Conservation (phyloP, 2,113 vertebrate genomes). For the Cepphus grylle region DNA sequence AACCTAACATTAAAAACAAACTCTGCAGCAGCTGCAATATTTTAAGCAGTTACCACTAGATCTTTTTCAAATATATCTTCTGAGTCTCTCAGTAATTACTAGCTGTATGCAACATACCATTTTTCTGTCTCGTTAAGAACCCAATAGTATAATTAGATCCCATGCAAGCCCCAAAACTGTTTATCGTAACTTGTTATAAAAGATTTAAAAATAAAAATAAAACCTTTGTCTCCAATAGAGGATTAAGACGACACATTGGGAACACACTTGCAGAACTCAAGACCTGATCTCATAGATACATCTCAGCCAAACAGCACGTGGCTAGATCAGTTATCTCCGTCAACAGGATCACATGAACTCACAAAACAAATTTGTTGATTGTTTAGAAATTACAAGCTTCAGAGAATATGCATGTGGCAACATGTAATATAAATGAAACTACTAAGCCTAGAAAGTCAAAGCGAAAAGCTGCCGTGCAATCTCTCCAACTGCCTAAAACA, state of each 20-base stretch:
- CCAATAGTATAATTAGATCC: constrained; percentile 33
- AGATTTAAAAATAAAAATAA: not conserved
- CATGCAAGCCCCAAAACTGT: not conserved
- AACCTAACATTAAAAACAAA: constrained; percentile 47
- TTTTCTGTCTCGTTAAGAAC: constrained; percentile 57
- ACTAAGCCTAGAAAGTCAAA: not conserved
- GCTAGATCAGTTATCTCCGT: not conserved
- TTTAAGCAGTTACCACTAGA: constrained; percentile 23
- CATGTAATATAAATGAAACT: not conserved
- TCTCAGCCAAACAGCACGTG: not conserved
- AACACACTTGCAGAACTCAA: not conserved
- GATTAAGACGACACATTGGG: not conserved
- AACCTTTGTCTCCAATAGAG: not conserved
- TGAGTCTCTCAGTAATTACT: constrained; percentile 54
- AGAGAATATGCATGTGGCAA: not conserved
- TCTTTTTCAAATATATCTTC: constrained; percentile 26
- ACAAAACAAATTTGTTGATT: not conserved
- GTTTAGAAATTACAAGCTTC: not conserved
- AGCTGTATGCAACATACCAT: constrained; percentile 16
- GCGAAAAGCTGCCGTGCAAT: not conserved
- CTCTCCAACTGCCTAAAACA: not conserved
- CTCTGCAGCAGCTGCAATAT: not conserved
- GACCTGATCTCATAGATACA: not conserved
- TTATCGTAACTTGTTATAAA: not conserved
- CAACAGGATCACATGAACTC: not conserved